phyloP scores from a whole-genome alignment of 2,113 vertebrate genomes.

The Pelobates fuscus region DNA sequence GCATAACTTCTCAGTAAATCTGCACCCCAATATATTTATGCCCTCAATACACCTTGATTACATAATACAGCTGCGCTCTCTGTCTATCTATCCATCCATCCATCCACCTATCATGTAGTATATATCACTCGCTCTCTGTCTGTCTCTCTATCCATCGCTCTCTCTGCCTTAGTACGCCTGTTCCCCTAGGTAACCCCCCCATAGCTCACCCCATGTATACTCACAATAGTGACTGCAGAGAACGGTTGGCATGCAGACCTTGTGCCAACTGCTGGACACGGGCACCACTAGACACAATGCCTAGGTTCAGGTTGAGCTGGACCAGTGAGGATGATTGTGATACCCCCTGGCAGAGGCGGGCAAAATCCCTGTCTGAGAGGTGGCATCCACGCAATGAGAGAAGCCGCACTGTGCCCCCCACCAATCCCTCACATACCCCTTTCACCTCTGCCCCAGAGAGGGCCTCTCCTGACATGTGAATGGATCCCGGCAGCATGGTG shows the following conservation, averaged over 20 bases:
- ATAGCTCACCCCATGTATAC: slow-evolving; percentile 55
- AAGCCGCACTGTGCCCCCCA: slow-evolving; percentile 85
- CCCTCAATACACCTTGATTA: neutral
- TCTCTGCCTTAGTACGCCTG: neutral
- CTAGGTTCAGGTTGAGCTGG: slow-evolving; percentile 94
- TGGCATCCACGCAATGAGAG: slow-evolving; percentile 90
- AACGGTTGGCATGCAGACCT: slow-evolving; percentile 86
- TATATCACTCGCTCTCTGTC: no score
- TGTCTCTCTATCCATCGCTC: no score
- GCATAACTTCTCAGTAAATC: no score
- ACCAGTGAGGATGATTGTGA: slow-evolving; percentile 83
- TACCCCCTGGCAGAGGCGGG: slow-evolving; percentile 84
- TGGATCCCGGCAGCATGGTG: slow-evolving; percentile 89
- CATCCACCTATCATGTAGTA: no score
- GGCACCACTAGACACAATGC: slow-evolving; percentile 82
- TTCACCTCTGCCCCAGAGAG: slow-evolving; percentile 88
- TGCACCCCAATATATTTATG: no score
- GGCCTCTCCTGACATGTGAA: slow-evolving; percentile 92
- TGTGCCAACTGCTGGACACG: slow-evolving; percentile 87
- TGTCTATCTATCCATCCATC: no score
- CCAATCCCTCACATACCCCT: slow-evolving; percentile 90
- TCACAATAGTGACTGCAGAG: slow-evolving; percentile 95
- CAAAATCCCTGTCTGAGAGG: slow-evolving; percentile 90
- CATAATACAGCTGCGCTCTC: no score
- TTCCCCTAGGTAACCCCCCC: no score